Conservation (phyloP, 2,797 vertebrate genomes). For the Dipus sagitta region DNA sequence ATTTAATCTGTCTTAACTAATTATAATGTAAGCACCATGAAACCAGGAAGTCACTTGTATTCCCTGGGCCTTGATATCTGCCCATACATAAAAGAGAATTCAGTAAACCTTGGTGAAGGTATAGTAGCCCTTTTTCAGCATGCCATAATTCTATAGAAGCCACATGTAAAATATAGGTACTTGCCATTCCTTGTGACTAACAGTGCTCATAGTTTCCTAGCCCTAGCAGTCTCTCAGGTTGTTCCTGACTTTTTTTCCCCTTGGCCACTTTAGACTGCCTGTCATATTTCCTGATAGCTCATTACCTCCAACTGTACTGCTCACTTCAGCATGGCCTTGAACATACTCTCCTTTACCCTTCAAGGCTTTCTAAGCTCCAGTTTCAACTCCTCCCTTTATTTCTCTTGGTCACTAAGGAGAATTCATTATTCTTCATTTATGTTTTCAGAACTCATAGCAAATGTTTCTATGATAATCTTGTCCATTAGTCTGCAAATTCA, state of each 20-base stretch:
- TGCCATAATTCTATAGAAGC: background rate
- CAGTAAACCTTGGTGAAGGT: background rate
- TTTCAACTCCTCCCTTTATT: background rate
- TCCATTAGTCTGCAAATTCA: conserved; percentile 23
- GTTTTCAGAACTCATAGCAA: conserved; percentile 35
- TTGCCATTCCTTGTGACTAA: background rate
- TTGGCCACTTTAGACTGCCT: background rate
- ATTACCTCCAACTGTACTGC: background rate
- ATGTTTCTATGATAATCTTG: conserved; percentile 26
- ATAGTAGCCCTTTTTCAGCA: background rate
- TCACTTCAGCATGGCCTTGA: conserved; percentile 13
- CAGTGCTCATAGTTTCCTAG: background rate
- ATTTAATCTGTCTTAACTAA: background rate
- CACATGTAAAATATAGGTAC: background rate
- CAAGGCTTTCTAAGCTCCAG: background rate
- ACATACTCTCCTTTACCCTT: background rate
- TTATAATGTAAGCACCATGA: conserved; percentile 7
- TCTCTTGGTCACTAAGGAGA: conserved; percentile 46
- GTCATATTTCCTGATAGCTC: background rate
- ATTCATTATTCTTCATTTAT: conserved; percentile 56
- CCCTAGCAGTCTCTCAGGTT: background rate
- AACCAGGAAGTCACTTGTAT: background rate
- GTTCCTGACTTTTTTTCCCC: background rate
- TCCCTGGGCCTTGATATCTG: background rate
- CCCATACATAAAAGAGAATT: background rate